Base-by-base conservation (phyloP, 2,113 vertebrate genomes). In the Lutjanus erythropterus region DNA sequence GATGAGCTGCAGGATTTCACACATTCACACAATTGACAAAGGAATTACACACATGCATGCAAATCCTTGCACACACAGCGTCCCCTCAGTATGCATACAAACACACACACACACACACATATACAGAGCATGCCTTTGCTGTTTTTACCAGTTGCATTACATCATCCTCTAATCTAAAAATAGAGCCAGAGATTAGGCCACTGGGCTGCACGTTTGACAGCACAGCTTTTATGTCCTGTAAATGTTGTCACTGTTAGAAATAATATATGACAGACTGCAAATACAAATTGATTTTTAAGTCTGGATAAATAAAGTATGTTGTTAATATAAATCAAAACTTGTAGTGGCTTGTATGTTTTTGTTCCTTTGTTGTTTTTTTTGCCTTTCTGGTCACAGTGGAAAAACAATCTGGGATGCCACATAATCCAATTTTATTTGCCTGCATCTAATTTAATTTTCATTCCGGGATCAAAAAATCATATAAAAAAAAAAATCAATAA, bases 91-190 rank as follows among this genome's bases (percentile, higher is more conserved):
- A 29, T 3, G 2, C 60, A 4, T 31, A 23, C 18, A 12, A 6
- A 18, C 42, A n/a, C 31, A 61, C 56, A 52, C 27, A 8, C 33
- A 15, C 8, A n/a, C 44, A 44, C 33, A 50, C 44, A 35, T n/a
- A 59, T 55, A 60, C 31, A 53, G 42, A 73, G 55, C 53, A 78
- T 44, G 60, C 68, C 69, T 75, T 80, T 68, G 66, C 65, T 55
- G 88, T 76, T 80, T 75, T 35, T 5, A 71, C 69, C 74, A 49
- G 71, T n/a, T 55, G 79, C 29, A 86, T 87, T 81, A 86, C 73
- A 71, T 94, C 85, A 91, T 75, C 46, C 58, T 70, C 55, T 37
- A 10, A 46, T 75, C 85, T 93, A 92, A 89, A 94, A 89, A 91
- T 85, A 92, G 86, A 90, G 9, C 50, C 41, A 46, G 47, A 71